phyloP scores from a whole-genome alignment of 2,797 vertebrate species.

The Sebastes elongatus region DNA sequence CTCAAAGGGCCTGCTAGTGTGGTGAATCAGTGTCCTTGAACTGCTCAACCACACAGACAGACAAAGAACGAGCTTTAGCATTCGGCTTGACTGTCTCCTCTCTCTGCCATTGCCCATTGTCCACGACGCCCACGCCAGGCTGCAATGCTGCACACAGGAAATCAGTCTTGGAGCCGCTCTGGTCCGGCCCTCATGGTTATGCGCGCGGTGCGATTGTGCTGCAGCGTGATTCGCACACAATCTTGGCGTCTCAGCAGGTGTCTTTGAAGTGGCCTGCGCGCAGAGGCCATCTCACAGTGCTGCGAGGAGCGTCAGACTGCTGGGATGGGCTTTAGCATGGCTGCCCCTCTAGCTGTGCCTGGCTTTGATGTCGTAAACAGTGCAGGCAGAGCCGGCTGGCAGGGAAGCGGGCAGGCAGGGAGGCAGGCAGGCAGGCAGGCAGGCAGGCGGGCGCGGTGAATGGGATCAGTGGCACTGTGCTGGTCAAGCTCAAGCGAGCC shows the following conservation, averaged over 20 bases:
- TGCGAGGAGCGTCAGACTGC: conserved; percentile 59
- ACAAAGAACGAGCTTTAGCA: conserved; percentile 73
- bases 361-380: conserved; percentile 81
- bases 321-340: conserved; percentile 75
- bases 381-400: conserved; percentile 68
- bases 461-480: conserved; percentile 73
- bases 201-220: conserved; percentile 39
- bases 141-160: conserved; percentile 37
- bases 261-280: conserved; percentile 74
- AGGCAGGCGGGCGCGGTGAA: conserved; percentile 61
- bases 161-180: conserved; percentile 17
- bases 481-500: conserved; percentile 72
- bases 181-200: conserved; percentile 30
- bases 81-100: conserved; percentile 60
- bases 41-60: conserved; percentile 65
- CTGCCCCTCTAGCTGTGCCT: conserved; percentile 73
- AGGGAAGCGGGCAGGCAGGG: conserved; percentile 37
- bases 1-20: conserved; percentile 66
- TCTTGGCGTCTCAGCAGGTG: conserved; percentile 74
- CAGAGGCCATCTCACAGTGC: conserved; percentile 66
- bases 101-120: conserved; percentile 51
- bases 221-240: conserved; percentile 60
- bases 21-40: conserved; percentile 81
- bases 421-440: conserved; percentile 3
- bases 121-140: conserved; percentile 37